These are phyloP conservation scores for Salminus brasiliensis DNA, from an alignment of 2,113 vertebrate species.

Conservation along the genomic window DNA sequence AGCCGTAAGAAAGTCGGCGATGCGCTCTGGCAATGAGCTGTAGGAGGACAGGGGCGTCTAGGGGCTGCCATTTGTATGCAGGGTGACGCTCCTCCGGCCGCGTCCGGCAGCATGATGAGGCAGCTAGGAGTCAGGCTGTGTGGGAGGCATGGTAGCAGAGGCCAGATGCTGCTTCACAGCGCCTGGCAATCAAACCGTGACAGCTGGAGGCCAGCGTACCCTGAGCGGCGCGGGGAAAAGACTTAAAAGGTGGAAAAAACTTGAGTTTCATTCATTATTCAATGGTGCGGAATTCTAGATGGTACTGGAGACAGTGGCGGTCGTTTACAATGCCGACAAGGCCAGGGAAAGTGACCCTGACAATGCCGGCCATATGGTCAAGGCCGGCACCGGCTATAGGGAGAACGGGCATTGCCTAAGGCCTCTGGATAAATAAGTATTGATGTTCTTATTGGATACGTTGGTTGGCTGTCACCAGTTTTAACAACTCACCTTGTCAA, in stretches of 20 bases:
- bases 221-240: not conserved
- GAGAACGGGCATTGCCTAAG: too few relatives aligned
- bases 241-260: not conserved
- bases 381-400: too few relatives aligned
- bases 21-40: slow-evolving; percentile 8
- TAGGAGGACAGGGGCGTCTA: not conserved
- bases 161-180: slow-evolving; percentile 3
- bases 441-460: too few relatives aligned
- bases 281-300: not conserved
- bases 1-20: slow-evolving; percentile 2
- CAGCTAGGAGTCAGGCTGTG: not conserved
- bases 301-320: not conserved
- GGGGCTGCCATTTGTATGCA: slow-evolving; percentile 21
- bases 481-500: too few relatives aligned
- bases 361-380: too few relatives aligned
- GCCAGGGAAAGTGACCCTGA: too few relatives aligned
- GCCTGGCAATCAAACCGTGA: slow-evolving; percentile 10
- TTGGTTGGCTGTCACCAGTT: too few relatives aligned
- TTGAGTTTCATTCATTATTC: not conserved
- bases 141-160: slow-evolving; percentile 9
- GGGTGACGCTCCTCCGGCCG: not conserved
- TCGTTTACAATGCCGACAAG: too few relatives aligned
- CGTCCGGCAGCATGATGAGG: slow-evolving; percentile 37
- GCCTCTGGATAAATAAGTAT: too few relatives aligned
- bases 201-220: not conserved